Conservation (phyloP, 2,797 vertebrate species). For the Fundulus diaphanus region DNA sequence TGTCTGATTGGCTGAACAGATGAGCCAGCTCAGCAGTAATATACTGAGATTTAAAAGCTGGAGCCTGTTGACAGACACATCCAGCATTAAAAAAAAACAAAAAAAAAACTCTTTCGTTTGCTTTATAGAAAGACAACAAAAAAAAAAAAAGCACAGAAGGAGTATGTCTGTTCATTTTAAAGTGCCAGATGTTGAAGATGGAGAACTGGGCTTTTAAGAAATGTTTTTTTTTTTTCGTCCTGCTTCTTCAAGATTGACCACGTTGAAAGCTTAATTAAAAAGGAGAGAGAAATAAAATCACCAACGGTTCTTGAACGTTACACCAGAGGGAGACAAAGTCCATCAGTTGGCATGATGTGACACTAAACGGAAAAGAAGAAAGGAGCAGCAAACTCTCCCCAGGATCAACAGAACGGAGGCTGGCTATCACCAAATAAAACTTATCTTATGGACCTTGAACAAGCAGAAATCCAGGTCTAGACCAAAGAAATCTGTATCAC, state of each 20-base stretch:
- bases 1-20: conserved; percentile 91
- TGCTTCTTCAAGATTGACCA: no score
- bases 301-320: not conserved
- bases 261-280: not conserved
- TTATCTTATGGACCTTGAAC: not conserved
- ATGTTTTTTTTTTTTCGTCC: no score
- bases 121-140: not conserved
- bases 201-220: not conserved
- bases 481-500: conserved; percentile 1
- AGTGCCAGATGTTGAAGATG: no score
- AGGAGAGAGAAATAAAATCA: not conserved
- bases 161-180: not conserved
- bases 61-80: conserved; percentile 67
- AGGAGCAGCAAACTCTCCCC: not conserved
- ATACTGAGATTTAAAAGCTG: conserved; percentile 80
- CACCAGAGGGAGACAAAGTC: conserved; percentile 39
- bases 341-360: not conserved
- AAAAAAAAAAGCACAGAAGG: not conserved
- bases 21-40: conserved; percentile 86
- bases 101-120: not conserved
- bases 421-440: not conserved
- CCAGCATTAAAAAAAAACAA: not conserved
- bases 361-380: not conserved
- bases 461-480: not conserved
- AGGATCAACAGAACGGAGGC: not conserved